Base-by-base conservation (phyloP, 2,888 invertebrate genomes). In the Lepeophtheirus nordmannii region DNA sequence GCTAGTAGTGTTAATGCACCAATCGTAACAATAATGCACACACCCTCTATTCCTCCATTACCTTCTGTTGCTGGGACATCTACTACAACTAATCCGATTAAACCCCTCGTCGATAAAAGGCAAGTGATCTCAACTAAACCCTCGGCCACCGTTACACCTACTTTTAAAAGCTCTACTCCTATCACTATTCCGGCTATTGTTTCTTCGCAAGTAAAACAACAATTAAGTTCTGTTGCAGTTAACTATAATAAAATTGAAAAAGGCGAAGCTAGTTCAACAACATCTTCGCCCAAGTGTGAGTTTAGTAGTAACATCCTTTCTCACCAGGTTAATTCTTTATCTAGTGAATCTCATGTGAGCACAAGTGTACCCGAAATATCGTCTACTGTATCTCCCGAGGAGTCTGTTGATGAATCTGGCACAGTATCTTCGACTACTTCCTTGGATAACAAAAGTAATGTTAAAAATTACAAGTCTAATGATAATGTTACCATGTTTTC, bases 101-200 rank as follows among this genome's bases (percentile, higher is more conserved):
- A 67, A 46, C 62, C 66, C 17, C 58, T 65, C 20, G 53, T 56
- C 53, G 53, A 67, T 30, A 62, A 53, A n/a, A 17, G 56, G n/a
- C 20, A 30, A 37, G 53, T 70, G 64, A 41, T 68, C 58, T 61
- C 68, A n/a, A 59, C 57, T 5, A 68, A 69, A 14, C 66, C 69
- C 9, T 64, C 67, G 12, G 68, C 70, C 14, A 68, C 70, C 3
- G 67, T 62, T 14, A 68, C 69, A 9, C 67, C 68, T 12, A 68
- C 69, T 17, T 58, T 65, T 20, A 65, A 66, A 46, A 65, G 68
- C 10, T 30, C 65, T 10, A 10, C 56, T 10, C 11, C 17, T 12
- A 22, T 46, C n/a, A 39, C 65, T 11, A 10, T 20, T 38, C 20
- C 39, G 20, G 46, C 23, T 14, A 14, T 17, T 37, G 20, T 40